phyloP scores from a whole-genome alignment of 1,140 invertebrate species.

The Microplitis mediator region DNA sequence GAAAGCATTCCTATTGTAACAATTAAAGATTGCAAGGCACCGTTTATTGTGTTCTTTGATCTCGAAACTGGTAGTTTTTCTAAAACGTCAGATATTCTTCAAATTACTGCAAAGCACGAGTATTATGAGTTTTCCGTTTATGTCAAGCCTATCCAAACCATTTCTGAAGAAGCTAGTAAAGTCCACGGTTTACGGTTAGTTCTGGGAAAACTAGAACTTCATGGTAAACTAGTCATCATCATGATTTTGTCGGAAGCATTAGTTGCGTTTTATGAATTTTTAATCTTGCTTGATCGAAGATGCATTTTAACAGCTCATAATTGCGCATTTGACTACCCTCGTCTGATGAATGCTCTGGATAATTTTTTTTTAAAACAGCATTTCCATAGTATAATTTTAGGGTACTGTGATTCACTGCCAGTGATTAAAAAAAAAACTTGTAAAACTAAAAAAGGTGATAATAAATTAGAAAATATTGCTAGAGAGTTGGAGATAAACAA shows the following conservation, averaged over 20 bases:
- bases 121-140: slow-evolving; percentile 26
- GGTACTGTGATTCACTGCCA: slow-evolving; percentile 8
- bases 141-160: slow-evolving; percentile 19
- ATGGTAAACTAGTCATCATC: slow-evolving; percentile 9
- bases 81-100: slow-evolving; percentile 19
- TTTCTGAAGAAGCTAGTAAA: slow-evolving; percentile 22
- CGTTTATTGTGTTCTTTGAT: slow-evolving; percentile 25
- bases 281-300: slow-evolving; percentile 20
- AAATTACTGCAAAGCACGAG: slow-evolving; percentile 19
- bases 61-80: slow-evolving; percentile 26
- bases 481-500: neutral
- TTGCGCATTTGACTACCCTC: slow-evolving; percentile 26
- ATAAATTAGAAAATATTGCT: neutral
- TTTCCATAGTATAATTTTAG: slow-evolving; percentile 10
- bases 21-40: slow-evolving; percentile 16
- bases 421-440: slow-evolving; percentile 13
- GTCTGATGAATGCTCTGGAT: slow-evolving; percentile 21
- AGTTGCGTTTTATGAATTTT: slow-evolving; percentile 21
- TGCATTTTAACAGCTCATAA: slow-evolving; percentile 30
- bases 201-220: slow-evolving; percentile 1
- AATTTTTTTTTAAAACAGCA: slow-evolving; percentile 26
- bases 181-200: slow-evolving; percentile 20
- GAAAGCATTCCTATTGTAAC: slow-evolving; percentile 18
- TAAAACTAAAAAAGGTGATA: slow-evolving; percentile 11
- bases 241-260: slow-evolving; percentile 19